Conservation (phyloP, 2,113 vertebrate genomes). For the Sapayoa aenigma region DNA sequence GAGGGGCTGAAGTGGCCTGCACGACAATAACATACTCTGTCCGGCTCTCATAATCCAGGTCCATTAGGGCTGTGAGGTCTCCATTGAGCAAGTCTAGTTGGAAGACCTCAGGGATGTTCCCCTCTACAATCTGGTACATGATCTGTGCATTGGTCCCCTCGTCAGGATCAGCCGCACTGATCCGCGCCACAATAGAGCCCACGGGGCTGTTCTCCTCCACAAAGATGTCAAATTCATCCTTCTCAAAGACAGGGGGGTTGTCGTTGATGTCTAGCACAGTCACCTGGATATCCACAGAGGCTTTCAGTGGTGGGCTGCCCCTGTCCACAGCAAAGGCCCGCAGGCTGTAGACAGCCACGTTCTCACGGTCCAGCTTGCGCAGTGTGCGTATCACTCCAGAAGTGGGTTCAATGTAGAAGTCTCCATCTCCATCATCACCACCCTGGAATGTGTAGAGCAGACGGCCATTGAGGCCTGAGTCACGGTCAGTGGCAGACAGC, state of each 20-base stretch:
- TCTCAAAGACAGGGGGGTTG: constrained; percentile 93
- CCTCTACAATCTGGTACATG: constrained; percentile 97
- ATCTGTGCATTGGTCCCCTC: constrained; percentile 95
- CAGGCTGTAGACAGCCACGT: constrained; percentile 87
- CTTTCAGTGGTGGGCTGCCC: constrained; percentile 84
- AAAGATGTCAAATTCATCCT: constrained; percentile 88
- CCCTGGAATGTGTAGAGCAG: constrained; percentile 90
- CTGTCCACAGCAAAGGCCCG: constrained; percentile 88
- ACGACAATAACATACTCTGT: constrained; percentile 92
- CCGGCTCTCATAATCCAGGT: constrained; percentile 90
- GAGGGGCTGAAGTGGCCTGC: constrained; percentile 92
- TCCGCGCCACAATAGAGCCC: constrained; percentile 88
- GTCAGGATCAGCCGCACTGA: constrained; percentile 87
- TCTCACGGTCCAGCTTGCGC: constrained; percentile 91
- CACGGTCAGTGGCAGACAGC: constrained; percentile 90
- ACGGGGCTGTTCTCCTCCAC: constrained; percentile 91
- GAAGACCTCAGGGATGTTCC: constrained; percentile 92
- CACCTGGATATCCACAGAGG: constrained; percentile 85
- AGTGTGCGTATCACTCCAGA: constrained; percentile 91
- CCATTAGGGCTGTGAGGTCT: constrained; percentile 86
- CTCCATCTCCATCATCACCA: constrained; percentile 90
- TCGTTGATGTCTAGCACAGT: constrained; percentile 92
- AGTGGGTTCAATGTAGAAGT: constrained; percentile 89
- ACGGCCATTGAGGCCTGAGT: constrained; percentile 88
- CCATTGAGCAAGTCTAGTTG: constrained; percentile 92